A percentile compares a stretch with the other conserved stretches of the same genome.
These are phyloP conservation scores for Paraescarpia echinospica DNA, from an alignment of 1,140 invertebrate genomes.

Conservation along the genomic window DNA sequence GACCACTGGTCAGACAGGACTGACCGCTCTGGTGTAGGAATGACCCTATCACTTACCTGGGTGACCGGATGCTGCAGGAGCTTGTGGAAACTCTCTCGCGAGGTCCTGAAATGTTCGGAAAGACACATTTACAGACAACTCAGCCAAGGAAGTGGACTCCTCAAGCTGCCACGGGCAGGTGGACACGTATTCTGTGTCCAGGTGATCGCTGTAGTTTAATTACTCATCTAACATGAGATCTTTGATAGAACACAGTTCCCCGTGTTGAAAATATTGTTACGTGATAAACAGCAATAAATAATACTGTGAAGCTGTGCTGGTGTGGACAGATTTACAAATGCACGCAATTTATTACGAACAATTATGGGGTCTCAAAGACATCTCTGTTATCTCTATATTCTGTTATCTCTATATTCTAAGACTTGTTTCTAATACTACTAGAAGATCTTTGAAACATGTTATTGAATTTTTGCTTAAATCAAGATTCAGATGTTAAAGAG, in stretches of 20 bases:
- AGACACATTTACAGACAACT: background rate
- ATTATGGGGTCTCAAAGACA: background rate
- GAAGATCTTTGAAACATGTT: no score
- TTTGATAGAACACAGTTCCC: background rate
- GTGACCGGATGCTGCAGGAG: background rate
- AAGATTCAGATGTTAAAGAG: no score
- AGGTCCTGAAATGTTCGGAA: constrained; percentile 10
- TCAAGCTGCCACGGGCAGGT: no score
- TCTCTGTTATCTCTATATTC: background rate
- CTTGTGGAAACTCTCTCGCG: background rate
- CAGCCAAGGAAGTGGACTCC: background rate
- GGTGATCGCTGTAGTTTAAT: background rate
- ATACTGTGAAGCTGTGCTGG: background rate
- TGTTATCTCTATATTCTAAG: no score
- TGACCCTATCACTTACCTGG: background rate
- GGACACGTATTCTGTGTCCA: no score
- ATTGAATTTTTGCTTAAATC: no score
- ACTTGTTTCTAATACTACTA: no score
- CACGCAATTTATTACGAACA: background rate
- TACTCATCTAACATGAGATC: background rate
- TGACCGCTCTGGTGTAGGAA: background rate
- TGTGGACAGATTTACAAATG: no score
- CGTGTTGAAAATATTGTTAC: background rate
- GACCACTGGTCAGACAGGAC: background rate
- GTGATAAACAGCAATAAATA: no score